Evolutionary conservation across 2,113 vertebrate species (phyloP).

Genomic region (Ardeotis arabs): DNA sequence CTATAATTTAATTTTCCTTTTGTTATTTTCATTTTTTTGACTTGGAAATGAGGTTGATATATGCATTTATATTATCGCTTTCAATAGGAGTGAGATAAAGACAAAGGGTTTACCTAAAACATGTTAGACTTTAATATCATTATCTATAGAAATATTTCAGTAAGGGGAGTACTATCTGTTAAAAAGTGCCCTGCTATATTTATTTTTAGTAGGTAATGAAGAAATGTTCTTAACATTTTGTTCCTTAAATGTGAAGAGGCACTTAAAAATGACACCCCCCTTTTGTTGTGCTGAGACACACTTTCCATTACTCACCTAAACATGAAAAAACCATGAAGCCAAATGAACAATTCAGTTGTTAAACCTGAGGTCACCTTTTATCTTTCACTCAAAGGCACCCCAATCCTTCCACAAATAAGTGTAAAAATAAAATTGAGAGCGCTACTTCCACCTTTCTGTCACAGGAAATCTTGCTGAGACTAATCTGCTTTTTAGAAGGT

Average conservation of each 20-base stretch:
- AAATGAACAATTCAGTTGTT: background rate
- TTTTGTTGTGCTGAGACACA: conserved; percentile 26
- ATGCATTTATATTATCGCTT: background rate
- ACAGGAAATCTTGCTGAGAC: conserved; percentile 26
- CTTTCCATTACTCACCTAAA: conserved; percentile 26
- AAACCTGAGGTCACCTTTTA: background rate
- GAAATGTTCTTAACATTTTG: conserved; percentile 40
- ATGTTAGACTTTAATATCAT: background rate
- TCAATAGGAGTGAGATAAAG: background rate
- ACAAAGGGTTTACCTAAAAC: background rate
- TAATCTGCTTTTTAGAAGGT: conserved; percentile 48
- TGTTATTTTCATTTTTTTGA: background rate
- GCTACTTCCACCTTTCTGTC: background rate
- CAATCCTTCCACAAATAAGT: background rate
- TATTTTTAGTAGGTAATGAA: conserved; percentile 20
- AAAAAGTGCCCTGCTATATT: background rate
- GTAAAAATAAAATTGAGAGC: background rate
- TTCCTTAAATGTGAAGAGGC: conserved; percentile 5
- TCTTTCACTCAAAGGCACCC: background rate
- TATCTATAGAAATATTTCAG: background rate
- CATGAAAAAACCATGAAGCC: background rate
- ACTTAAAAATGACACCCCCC: background rate
- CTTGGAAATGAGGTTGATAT: background rate
- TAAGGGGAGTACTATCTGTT: background rate
- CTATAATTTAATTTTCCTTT: background rate